Base-by-base conservation (phyloP, 1,140 invertebrate species). In the Dendroctonus ponderosae region DNA sequence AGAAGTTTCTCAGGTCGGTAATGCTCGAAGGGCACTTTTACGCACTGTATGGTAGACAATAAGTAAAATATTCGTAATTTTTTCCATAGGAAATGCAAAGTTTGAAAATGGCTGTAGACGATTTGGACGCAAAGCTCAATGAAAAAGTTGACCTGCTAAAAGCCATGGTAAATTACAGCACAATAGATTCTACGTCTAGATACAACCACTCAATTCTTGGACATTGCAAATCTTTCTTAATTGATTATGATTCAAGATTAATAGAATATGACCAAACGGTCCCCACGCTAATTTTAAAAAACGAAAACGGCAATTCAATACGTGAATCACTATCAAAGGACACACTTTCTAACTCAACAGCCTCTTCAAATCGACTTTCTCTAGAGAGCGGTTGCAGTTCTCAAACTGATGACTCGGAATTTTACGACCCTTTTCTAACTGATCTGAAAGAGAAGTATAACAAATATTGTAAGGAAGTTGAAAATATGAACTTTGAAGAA, bases 181-280 rank as follows among this genome's bases (percentile, higher is more conserved):
- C 49, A 5, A 15, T 11, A 15, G 14, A 15, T n/a, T 9, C 9
- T 9, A 9, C n/a, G 8, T 9, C 8, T n/a, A 51, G 3, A 51
- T 7, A 9, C 14, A 40, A 54, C 4, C 26, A 54, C 4, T 7
- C 8, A 11, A 37, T 54, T 9, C 52, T 54, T 2, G 14, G 14
- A 9, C 9, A 40, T 14, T 54, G 52, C 8, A 54, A 54, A 54
- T 54, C 52, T 9, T 54, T 54, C 14, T 39, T 54, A 54, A 54
- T 7, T 2, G 11, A 8, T 15, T 51, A 54, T 14, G 52, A 54
- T 38, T 38, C 14, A 3, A 40, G 5, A 54, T 40, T 38, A 11
- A 11, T 9, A 11, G 11, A 15, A 8, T 15, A 51, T 12, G 8
- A 8, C 50, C 2, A 12, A 8, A 51, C 7, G 4, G 5, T 3